phyloP scores from a whole-genome alignment of 1,140 invertebrate genomes.

The Aphidius ervi region DNA sequence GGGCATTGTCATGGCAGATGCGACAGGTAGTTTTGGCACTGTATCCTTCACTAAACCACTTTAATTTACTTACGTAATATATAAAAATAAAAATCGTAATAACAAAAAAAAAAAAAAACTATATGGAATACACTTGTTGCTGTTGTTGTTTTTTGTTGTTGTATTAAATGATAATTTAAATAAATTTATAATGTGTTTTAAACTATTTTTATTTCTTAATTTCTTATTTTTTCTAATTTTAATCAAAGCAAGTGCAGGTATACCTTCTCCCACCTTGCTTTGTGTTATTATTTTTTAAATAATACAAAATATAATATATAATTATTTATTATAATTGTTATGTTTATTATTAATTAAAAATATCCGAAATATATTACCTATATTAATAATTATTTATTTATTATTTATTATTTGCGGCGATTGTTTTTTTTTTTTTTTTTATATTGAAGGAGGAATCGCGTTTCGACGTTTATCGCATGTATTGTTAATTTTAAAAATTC shows the following conservation, averaged over 20 bases:
- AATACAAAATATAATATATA: not conserved
- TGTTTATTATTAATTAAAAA: not conserved
- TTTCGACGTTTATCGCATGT: too few species aligned
- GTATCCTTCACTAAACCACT: slow-evolving; percentile 51
- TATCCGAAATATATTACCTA: too few species aligned
- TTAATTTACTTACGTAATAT: slow-evolving; percentile 29
- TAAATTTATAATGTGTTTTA: too few species aligned
- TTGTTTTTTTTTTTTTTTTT: too few species aligned
- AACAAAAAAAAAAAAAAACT: slow-evolving; percentile 25
- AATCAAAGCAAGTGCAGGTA: slow-evolving; percentile 50
- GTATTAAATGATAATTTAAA: slow-evolving; percentile 14
- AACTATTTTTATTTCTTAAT: too few species aligned
- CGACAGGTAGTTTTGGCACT: slow-evolving; percentile 51
- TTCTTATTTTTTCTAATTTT: slow-evolving; percentile 25
- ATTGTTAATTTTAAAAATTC: not conserved
- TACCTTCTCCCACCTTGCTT: slow-evolving; percentile 53
- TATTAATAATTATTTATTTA: too few species aligned
- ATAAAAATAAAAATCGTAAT: slow-evolving; percentile 12
- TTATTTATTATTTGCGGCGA: too few species aligned
- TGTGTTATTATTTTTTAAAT: slow-evolving; percentile 3
- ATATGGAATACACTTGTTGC: slow-evolving; percentile 29
- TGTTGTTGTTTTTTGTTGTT: too few species aligned
- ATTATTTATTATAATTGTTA: not conserved
- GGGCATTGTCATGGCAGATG: slow-evolving; percentile 52
- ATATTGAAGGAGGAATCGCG: too few species aligned